phyloP scores from a whole-genome alignment of 2,888 invertebrate species.

The Sinotaia quadrata region DNA sequence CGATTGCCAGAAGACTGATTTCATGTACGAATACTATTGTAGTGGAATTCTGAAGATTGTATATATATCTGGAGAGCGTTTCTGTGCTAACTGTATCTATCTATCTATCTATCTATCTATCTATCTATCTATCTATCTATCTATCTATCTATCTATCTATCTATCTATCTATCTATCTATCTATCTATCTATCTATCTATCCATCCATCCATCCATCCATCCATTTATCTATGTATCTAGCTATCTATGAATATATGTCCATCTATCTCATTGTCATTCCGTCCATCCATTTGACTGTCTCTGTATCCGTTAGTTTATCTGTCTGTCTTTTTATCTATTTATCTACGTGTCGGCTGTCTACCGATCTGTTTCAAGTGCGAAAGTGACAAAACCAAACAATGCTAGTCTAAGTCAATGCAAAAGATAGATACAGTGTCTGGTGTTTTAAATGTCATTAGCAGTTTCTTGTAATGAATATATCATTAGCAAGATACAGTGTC shows the following conservation, averaged over 20 bases:
- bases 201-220: no score
- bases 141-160: conserved; percentile 13
- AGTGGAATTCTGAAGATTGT: no score
- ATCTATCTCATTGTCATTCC: neutral
- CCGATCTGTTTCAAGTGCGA: no score
- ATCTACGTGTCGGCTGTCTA: neutral
- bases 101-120: conserved; percentile 17
- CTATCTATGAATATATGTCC: conserved; percentile 8
- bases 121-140: conserved; percentile 21
- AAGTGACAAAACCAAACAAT: no score
- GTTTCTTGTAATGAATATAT: no score
- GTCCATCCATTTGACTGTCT: conserved; percentile 25
- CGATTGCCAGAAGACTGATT: no score
- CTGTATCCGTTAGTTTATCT: conserved; percentile 30
- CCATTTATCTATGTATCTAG: conserved; percentile 15
- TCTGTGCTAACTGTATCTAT: conserved; percentile 1
- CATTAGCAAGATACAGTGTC: no score
- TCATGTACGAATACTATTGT: no score
- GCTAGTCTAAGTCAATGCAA: no score
- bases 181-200: conserved; percentile 12
- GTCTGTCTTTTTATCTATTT: neutral
- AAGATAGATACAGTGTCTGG: no score
- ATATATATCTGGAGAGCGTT: no score
- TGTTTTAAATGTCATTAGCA: no score
- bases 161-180: neutral